Conservation (phyloP, 1,140 invertebrate genomes). For the Pseudomyrmex concolor region DNA sequence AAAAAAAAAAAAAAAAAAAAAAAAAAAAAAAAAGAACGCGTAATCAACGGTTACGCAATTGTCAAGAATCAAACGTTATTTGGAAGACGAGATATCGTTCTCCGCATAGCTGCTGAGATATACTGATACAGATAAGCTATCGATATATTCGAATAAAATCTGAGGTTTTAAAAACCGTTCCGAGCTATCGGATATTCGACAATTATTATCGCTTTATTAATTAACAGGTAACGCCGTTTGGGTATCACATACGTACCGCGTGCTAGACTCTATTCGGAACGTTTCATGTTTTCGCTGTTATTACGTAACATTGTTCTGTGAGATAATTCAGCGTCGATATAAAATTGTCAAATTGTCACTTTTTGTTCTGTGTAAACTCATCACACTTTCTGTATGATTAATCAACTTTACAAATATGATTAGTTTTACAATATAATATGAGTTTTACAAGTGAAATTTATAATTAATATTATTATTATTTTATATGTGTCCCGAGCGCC, state of each 20-base stretch:
- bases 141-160: background rate
- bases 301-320: background rate
- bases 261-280: background rate
- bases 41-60: constrained; percentile 51
- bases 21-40: background rate
- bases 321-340: background rate
- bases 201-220: no score
- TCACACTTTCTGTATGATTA: no score
- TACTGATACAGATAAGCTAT: constrained; percentile 16
- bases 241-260: no score
- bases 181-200: background rate
- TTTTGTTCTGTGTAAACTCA: no score
- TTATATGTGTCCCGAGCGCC: no score
- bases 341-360: background rate
- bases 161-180: background rate
- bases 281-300: background rate
- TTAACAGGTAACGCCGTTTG: no score
- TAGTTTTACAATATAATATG: no score
- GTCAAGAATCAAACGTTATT: constrained; percentile 9
- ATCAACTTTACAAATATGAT: no score
- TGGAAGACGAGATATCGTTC: constrained; percentile 18
- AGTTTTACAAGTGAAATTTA: no score
- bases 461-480: no score
- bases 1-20: background rate
- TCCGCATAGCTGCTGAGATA: constrained; percentile 12